A percentile compares a stretch with the other conserved stretches of the same genome.
Conservation (phyloP, 2,888 invertebrate species). For the Aphodius granarius region DNA sequence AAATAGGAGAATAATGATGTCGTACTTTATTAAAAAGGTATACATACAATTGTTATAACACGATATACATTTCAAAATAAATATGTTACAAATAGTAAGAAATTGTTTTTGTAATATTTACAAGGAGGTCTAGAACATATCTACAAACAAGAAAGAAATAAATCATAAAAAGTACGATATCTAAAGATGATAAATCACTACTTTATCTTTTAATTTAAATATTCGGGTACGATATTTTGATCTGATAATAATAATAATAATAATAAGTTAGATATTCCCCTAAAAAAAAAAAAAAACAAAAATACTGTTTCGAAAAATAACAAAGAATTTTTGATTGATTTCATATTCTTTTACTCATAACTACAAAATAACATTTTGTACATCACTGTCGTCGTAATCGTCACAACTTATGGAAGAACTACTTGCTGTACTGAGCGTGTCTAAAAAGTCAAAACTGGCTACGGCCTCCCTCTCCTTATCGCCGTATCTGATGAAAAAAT, state of each 20-base stretch:
- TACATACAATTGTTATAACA: background rate
- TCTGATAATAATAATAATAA: background rate
- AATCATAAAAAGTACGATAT: background rate
- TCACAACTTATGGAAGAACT: conserved; percentile 45
- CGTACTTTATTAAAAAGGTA: background rate
- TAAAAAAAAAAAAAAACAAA: background rate
- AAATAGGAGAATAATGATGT: background rate
- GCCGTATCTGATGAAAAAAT: conserved; percentile 78
- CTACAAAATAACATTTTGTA: background rate
- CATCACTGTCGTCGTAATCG: background rate
- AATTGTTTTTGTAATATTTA: background rate
- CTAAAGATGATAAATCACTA: conserved; percentile 9
- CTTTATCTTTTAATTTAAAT: background rate
- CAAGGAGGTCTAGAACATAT: background rate
- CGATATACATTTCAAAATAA: conserved; percentile 1
- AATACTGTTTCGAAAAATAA: background rate
- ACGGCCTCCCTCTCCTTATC: conserved; percentile 77
- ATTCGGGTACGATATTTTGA: background rate
- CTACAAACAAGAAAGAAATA: background rate
- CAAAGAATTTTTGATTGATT: background rate
- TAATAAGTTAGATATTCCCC: background rate
- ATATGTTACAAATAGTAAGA: background rate
- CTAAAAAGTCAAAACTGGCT: conserved; percentile 78
- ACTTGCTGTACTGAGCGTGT: conserved; percentile 58
- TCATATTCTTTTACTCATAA: background rate